These are phyloP conservation scores for Thamnophis elegans DNA, from an alignment of 2,797 vertebrate genomes.

Conservation along the genomic window DNA sequence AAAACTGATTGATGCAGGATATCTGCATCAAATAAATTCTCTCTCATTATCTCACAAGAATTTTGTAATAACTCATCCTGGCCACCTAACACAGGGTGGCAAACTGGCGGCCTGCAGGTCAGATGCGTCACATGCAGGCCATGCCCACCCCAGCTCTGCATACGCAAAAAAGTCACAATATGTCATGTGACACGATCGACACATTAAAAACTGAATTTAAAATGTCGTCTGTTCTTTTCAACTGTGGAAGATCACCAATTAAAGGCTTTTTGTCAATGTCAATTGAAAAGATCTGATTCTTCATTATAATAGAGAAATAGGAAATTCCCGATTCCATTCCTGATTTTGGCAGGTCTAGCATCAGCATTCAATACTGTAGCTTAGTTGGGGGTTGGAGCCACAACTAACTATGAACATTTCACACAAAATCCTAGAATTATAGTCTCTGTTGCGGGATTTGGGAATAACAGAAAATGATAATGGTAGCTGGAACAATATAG, in stretches of 20 bases:
- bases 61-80: background rate
- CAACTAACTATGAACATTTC: background rate
- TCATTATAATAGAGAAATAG: background rate
- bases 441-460: background rate
- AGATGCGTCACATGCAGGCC: background rate
- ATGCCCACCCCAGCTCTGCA: background rate
- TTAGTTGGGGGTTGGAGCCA: background rate
- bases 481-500: background rate
- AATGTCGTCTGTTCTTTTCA: background rate
- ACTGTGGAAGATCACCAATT: background rate
- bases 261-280: background rate
- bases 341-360: background rate
- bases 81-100: background rate
- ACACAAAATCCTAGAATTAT: background rate
- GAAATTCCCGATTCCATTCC: background rate
- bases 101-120: background rate
- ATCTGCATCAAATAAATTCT: background rate
- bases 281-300: background rate
- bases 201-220: background rate
- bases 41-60: background rate
- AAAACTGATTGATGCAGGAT: background rate
- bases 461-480: background rate
- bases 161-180: background rate
- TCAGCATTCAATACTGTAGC: background rate
- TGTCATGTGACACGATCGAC: accelerated